Percentiles rank a stretch among this genome's conserved stretches.
These are phyloP conservation scores for Pantala flavescens DNA, from an alignment of 1,140 invertebrate genomes.

Conservation along the genomic window DNA sequence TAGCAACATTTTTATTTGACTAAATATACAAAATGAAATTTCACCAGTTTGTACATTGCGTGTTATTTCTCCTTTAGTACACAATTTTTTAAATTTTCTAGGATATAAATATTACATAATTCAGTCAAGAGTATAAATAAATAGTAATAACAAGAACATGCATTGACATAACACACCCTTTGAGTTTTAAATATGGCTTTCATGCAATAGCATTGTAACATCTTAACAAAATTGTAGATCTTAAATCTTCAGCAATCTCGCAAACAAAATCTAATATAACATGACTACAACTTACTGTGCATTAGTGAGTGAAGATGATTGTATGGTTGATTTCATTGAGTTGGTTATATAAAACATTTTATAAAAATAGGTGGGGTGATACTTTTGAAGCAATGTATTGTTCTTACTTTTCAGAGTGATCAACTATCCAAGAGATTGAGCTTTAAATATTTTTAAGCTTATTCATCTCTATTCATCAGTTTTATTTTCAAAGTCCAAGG, in stretches of 20 bases:
- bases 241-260: neutral
- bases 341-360: neutral
- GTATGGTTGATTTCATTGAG: neutral
- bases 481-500: no score
- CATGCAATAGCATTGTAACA: neutral
- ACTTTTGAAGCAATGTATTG: neutral
- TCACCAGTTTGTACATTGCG: neutral
- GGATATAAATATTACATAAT: neutral
- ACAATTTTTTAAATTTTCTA: neutral
- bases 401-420: no score
- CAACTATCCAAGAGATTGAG: no score
- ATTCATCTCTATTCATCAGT: no score
- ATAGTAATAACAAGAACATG: neutral
- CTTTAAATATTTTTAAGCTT: no score
- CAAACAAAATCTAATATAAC: neutral
- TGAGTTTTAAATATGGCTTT: neutral
- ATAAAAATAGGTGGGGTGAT: slow-evolving; percentile 3
- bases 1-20: neutral
- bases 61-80: neutral
- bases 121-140: neutral
- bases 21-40: slow-evolving; percentile 9
- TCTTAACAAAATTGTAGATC: neutral
- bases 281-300: neutral
- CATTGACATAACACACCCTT: neutral
- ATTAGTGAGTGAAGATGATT: neutral